phyloP scores from a whole-genome alignment of 2,797 vertebrate species.

The Sebastes diaconus region DNA sequence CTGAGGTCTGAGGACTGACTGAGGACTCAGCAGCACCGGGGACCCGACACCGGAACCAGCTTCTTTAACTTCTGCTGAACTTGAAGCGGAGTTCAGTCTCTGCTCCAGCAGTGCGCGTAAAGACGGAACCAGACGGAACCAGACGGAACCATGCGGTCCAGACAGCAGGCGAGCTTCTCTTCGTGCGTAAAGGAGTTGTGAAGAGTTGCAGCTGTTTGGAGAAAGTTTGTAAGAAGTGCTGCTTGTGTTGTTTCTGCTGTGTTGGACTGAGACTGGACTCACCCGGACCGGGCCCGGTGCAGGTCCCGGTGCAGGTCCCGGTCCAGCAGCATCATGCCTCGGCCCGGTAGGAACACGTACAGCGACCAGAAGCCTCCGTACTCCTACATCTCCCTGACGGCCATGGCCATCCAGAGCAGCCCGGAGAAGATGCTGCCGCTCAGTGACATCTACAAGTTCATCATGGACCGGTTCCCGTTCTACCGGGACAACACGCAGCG shows the following conservation, averaged over 20 bases:
- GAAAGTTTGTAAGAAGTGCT: conserved; percentile 19
- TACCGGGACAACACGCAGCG: conserved; percentile 97
- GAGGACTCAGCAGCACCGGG: conserved; percentile 20
- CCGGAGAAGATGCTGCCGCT: conserved; percentile 98
- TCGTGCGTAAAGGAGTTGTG: conserved; percentile 4
- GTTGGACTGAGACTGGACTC: neutral
- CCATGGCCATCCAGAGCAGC: conserved; percentile 98
- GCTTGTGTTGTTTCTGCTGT: neutral
- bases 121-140: neutral
- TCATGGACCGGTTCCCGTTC: conserved; percentile 98
- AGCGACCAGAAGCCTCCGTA: conserved; percentile 98
- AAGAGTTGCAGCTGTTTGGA: conserved; percentile 6
- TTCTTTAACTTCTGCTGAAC: conserved; percentile 22
- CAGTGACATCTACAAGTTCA: conserved; percentile 99
- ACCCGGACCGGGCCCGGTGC: neutral
- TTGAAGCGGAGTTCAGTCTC: neutral
- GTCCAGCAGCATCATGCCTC: conserved; percentile 83
- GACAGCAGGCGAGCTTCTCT: neutral
- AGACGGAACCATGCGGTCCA: conserved; percentile 16
- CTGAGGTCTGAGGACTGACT: too few relatives aligned
- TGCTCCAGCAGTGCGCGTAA: neutral
- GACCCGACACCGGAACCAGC: neutral
- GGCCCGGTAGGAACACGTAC: conserved; percentile 97
- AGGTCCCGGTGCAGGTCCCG: too few relatives aligned
- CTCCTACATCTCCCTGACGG: conserved; percentile 97